Evolutionary conservation across 2,113 vertebrate species (phyloP).

Genomic region (Neofelis nebulosa): DNA sequence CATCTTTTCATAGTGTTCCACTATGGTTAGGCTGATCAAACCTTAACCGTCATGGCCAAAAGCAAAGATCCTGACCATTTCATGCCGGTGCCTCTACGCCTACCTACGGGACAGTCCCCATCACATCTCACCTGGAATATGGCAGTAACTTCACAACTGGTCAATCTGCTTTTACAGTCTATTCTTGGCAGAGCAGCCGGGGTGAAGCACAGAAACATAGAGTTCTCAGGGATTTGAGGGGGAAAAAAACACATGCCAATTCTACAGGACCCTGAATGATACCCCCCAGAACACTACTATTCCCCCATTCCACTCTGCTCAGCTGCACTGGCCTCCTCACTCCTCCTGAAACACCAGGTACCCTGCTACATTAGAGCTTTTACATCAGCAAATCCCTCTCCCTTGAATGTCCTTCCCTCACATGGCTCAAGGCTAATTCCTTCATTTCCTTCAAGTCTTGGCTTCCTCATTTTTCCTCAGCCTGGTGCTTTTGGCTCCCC

Average conservation of each 20-base stretch:
- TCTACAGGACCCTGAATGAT: rapidly evolving
- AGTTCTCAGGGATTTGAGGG: not conserved
- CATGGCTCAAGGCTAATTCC: not conserved
- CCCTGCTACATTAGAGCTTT: not conserved
- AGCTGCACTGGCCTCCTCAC: not conserved
- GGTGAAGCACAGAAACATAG: not conserved
- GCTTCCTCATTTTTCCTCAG: not conserved
- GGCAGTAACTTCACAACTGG: not conserved
- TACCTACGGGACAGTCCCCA: not conserved
- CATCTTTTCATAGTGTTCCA: not conserved
- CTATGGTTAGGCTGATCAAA: not conserved
- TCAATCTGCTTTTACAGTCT: not conserved
- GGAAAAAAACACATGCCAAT: not conserved
- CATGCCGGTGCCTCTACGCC: not conserved
- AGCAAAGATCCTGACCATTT: not conserved
- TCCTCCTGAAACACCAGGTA: not conserved
- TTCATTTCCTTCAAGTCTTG: not conserved
- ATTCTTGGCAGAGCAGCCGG: not conserved
- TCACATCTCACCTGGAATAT: not conserved
- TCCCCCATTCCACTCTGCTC: too few species aligned
- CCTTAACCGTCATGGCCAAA: not conserved
- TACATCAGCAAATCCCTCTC: not conserved
- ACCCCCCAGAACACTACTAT: not conserved
- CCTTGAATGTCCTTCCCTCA: not conserved
- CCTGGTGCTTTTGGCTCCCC: not conserved